phyloP scores from a whole-genome alignment of 2,113 vertebrate genomes.

The Hippocampus guttulatus region DNA sequence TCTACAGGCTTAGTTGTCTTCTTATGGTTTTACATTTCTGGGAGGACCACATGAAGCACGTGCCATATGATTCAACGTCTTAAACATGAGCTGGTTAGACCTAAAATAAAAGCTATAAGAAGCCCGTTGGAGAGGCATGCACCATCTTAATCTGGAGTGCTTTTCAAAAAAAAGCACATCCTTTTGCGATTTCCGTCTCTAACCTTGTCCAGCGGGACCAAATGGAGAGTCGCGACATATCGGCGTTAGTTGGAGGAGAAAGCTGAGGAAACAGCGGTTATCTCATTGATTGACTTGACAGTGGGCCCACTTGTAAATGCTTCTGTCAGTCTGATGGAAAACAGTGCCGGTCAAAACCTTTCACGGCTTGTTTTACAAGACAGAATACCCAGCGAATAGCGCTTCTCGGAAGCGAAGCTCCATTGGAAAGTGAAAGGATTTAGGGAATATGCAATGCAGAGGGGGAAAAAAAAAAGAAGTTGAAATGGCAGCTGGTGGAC shows the following conservation, averaged over 20 bases:
- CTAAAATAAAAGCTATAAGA: neutral
- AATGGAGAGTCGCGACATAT: neutral
- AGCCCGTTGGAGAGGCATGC: neutral
- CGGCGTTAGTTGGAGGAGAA: no score
- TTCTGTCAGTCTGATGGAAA: conserved; percentile 1
- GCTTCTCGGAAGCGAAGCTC: neutral
- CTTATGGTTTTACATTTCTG: neutral
- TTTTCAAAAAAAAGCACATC: conserved; percentile 1
- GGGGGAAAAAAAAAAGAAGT: neutral
- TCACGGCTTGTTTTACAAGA: neutral
- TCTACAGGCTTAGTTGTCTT: neutral
- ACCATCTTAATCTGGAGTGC: neutral
- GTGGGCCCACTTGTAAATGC: neutral
- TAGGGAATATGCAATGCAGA: neutral
- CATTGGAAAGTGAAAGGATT: neutral
- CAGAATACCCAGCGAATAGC: neutral
- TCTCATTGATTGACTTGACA: neutral
- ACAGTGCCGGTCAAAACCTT: neutral
- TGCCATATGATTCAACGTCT: neutral
- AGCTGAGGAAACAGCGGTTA: neutral
- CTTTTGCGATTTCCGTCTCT: neutral
- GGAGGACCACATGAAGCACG: neutral
- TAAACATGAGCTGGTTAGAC: neutral
- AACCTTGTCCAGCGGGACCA: neutral
- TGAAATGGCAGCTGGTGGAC: neutral